Percentiles rank a stretch among this genome's conserved stretches.
Conservation (phyloP, 2,888 invertebrate genomes). For the Nemotelus nigrinus region DNA sequence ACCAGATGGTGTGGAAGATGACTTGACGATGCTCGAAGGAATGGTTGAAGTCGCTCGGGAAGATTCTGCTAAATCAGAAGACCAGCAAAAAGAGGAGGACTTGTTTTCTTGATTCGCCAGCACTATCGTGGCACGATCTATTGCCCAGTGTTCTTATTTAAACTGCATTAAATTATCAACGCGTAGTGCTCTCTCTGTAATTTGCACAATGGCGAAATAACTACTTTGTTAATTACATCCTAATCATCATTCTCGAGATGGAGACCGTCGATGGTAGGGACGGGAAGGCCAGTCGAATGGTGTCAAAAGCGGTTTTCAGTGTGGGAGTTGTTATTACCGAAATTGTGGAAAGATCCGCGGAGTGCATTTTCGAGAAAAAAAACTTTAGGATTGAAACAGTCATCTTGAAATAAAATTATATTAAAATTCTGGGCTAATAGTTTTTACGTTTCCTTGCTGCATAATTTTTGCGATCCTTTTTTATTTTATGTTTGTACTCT, state of each 20-base stretch:
- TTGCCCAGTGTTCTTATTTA: slow-evolving; percentile 37
- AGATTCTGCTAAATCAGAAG: too few relatives aligned
- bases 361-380: too few relatives aligned
- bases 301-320: background rate
- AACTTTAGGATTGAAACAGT: too few relatives aligned
- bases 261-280: slow-evolving; percentile 18
- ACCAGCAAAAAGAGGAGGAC: background rate
- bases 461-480: too few relatives aligned
- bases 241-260: slow-evolving; percentile 34
- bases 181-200: slow-evolving; percentile 25
- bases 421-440: too few relatives aligned
- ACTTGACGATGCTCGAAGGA: too few relatives aligned
- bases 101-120: slow-evolving; percentile 18
- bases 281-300: slow-evolving; percentile 9
- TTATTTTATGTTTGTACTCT: too few relatives aligned
- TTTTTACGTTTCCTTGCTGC: too few relatives aligned
- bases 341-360: background rate
- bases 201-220: slow-evolving; percentile 41
- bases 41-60: background rate
- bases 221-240: slow-evolving; percentile 40
- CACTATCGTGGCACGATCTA: slow-evolving; percentile 27
- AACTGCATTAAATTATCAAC: slow-evolving; percentile 37
- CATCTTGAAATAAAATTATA: too few relatives aligned
- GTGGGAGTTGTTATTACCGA: background rate
- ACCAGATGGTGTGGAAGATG: too few relatives aligned